A percentile compares a stretch with the other conserved stretches of the same genome.
phyloP scores from a whole-genome alignment of 2,888 invertebrate species.

The Pyralis farinalis region DNA sequence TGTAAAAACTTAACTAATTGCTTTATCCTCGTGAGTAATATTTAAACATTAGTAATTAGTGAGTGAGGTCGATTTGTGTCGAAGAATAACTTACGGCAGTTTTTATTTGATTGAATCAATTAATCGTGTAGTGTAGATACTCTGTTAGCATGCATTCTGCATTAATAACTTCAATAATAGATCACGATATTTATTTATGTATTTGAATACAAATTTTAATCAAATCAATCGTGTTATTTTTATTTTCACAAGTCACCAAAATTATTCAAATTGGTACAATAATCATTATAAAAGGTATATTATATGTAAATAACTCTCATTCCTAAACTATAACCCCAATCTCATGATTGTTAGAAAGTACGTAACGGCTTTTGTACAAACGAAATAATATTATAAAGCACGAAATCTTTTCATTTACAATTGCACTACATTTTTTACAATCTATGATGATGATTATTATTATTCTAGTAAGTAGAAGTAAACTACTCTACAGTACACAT shows the following conservation, averaged over 20 bases:
- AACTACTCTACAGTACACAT: no score
- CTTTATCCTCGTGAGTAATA: slow-evolving; percentile 29
- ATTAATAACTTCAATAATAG: no score
- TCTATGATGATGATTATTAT: no score
- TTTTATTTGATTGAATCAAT: neutral
- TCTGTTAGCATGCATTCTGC: no score
- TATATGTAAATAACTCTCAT: slow-evolving; percentile 1
- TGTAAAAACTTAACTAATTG: slow-evolving; percentile 51
- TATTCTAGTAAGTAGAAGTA: no score
- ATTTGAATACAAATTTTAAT: no score
- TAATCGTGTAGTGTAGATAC: no score
- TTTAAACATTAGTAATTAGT: slow-evolving; percentile 13
- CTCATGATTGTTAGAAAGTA: neutral
- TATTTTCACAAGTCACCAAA: neutral
- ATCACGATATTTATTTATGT: no score
- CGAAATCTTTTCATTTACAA: slow-evolving; percentile 9
- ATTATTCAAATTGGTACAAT: neutral
- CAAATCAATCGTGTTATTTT: no score
- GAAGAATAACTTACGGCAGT: neutral
- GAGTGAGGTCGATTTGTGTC: neutral
- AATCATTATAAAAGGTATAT: slow-evolving; percentile 1
- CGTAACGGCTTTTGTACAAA: slow-evolving; percentile 1
- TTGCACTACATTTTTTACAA: no score
- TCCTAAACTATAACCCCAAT: slow-evolving; percentile 6
- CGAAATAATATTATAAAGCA: slow-evolving; percentile 3